Evolutionary conservation across 2,797 vertebrate species (phyloP).

Genomic region (Nothura maculosa): DNA sequence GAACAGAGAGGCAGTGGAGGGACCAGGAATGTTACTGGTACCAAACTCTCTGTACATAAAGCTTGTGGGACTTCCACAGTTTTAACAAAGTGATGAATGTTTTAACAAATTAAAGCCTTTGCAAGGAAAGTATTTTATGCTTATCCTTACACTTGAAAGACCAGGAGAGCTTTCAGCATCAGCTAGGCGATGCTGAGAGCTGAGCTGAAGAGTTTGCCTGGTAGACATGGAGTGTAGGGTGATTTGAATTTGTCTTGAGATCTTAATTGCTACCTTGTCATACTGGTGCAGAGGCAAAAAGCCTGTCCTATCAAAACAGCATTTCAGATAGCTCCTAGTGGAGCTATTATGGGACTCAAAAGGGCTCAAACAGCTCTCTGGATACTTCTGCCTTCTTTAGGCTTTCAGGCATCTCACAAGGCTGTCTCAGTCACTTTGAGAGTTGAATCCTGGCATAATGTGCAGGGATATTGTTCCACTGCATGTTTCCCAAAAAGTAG

Average conservation of each 20-base stretch:
- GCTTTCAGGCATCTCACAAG: neutral
- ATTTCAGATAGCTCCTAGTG: neutral
- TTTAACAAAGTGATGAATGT: neutral
- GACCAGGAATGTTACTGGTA: neutral
- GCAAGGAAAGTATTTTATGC: neutral
- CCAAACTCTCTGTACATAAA: neutral
- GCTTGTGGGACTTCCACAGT: neutral
- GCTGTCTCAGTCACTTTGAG: neutral
- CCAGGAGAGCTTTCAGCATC: neutral
- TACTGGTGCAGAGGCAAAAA: neutral
- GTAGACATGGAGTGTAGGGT: neutral
- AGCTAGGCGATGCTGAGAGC: neutral
- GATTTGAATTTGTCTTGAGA: neutral
- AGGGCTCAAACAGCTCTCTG: neutral
- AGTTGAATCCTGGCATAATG: neutral
- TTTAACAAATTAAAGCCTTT: neutral
- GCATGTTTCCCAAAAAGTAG: neutral
- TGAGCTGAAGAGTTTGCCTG: neutral
- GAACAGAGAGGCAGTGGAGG: neutral
- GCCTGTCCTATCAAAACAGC: neutral
- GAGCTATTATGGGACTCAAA: neutral
- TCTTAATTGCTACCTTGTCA: neutral
- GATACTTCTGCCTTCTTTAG: neutral
- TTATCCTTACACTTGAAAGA: neutral
- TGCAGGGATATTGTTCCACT: neutral